Evolutionary conservation across 2,888 invertebrate species (phyloP).

Genomic region (Polyploca ridens): DNA sequence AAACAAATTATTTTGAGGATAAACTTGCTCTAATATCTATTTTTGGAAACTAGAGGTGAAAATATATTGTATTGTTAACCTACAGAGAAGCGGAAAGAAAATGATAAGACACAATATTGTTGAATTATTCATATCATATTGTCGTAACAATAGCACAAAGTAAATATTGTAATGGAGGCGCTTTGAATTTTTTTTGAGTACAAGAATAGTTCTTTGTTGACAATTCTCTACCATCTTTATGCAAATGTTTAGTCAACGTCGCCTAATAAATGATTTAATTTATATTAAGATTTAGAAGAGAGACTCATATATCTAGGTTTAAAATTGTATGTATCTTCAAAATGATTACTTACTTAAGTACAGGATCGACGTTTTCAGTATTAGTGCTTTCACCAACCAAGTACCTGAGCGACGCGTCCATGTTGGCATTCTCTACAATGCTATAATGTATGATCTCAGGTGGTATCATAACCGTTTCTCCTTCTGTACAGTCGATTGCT

Average conservation of each 20-base stretch:
- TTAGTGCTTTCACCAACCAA: constrained; percentile 68
- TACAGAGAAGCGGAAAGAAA: not conserved
- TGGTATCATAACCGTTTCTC: constrained; percentile 88
- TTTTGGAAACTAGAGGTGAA: not conserved
- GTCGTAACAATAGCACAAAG: not conserved
- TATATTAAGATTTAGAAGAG: not conserved
- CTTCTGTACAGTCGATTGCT: constrained; percentile 87
- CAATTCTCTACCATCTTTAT: no score
- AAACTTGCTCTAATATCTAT: no score
- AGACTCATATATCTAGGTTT: not conserved
- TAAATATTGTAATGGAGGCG: not conserved
- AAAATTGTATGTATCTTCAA: not conserved
- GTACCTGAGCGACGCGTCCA: constrained; percentile 72
- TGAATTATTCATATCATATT: not conserved
- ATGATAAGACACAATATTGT: not conserved
- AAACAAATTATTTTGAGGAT: no score
- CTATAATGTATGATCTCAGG: constrained; percentile 87
- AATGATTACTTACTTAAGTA: constrained; percentile 78
- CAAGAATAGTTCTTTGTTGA: no score
- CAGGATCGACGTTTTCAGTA: constrained; percentile 79
- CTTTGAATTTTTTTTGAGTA: no score
- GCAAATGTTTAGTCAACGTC: no score
- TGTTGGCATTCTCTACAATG: constrained; percentile 79
- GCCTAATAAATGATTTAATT: no score
- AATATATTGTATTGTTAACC: not conserved